Percentiles rank a stretch among this genome's conserved stretches.
Conservation (phyloP, 2,113 vertebrate species). For the Eira barbara region DNA sequence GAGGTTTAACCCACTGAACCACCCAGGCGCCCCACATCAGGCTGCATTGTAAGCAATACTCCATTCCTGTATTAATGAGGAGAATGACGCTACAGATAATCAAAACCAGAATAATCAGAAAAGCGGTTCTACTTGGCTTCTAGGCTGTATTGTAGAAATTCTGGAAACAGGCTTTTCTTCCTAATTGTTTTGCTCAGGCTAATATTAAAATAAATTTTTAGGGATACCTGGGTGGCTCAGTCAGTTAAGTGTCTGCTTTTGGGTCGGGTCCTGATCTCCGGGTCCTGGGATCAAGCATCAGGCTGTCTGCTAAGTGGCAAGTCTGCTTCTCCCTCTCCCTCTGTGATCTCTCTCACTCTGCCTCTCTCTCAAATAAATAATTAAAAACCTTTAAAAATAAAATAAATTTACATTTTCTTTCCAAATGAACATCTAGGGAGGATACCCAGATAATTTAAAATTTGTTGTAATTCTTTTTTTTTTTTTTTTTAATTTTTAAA, state of each 20-base stretch:
- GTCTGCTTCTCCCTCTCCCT: too few species aligned
- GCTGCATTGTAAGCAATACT: not conserved
- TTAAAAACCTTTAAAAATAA: not conserved
- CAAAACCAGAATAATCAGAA: not conserved
- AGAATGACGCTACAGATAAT: not conserved
- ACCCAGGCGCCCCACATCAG: not conserved
- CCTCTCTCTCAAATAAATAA: too few species aligned
- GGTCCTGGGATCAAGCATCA: too few species aligned
- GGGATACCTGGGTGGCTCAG: too few species aligned
- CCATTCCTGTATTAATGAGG: not conserved
- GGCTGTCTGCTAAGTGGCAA: too few species aligned
- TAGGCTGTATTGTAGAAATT: not conserved
- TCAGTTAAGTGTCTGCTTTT: too few species aligned
- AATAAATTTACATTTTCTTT: constrained; percentile 26
- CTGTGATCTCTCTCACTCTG: too few species aligned
- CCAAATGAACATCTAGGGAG: not conserved
- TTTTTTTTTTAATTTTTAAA: not conserved
- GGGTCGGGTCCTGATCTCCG: too few species aligned
- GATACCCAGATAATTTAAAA: not conserved
- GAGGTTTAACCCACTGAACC: too few species aligned
- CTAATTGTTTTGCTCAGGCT: constrained; percentile 17
- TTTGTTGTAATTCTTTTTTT: not conserved
- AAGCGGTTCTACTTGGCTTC: not conserved
- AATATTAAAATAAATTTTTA: not conserved
- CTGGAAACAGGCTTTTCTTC: not conserved